Evolutionary conservation across 2,797 vertebrate species (phyloP).

Genomic region (Cetoscarus ocellatus): DNA sequence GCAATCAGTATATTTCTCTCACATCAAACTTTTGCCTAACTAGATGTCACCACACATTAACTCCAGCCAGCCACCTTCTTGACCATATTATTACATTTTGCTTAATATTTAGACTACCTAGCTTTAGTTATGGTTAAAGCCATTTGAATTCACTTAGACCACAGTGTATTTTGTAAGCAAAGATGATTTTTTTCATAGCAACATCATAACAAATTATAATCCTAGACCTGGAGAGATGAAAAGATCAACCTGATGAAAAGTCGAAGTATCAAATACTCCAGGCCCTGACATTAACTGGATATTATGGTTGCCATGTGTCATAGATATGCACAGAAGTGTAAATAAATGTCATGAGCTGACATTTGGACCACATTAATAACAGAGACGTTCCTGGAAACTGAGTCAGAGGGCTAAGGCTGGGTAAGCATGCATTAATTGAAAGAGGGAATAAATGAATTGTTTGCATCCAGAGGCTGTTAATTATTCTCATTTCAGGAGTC

Average conservation of each 20-base stretch:
- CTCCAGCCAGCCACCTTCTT: no score
- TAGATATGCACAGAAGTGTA: neutral
- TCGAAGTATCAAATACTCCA: neutral
- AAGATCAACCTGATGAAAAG: slow-evolving; percentile 3
- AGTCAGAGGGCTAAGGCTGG: slow-evolving; percentile 18
- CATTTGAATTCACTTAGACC: no score
- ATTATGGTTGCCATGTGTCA: slow-evolving; percentile 4
- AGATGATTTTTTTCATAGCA: no score
- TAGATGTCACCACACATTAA: no score
- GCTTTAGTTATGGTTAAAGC: no score
- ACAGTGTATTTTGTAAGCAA: no score
- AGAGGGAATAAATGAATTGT: slow-evolving; percentile 28
- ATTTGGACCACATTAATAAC: slow-evolving; percentile 35
- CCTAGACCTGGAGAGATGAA: neutral
- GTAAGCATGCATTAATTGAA: slow-evolving; percentile 7
- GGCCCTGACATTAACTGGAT: neutral
- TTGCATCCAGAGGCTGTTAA: slow-evolving; percentile 33
- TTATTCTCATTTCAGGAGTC: slow-evolving; percentile 30
- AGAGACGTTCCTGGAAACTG: slow-evolving; percentile 11
- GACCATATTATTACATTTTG: no score
- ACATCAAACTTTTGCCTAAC: no score
- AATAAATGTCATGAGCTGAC: slow-evolving; percentile 43
- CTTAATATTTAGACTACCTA: no score
- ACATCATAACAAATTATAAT: no score
- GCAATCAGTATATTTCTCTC: no score